Evolutionary conservation across 2,113 vertebrate species (phyloP), one percentile per base, ranked within the genome.

Genomic region (Catagonus wagneri): DNA sequence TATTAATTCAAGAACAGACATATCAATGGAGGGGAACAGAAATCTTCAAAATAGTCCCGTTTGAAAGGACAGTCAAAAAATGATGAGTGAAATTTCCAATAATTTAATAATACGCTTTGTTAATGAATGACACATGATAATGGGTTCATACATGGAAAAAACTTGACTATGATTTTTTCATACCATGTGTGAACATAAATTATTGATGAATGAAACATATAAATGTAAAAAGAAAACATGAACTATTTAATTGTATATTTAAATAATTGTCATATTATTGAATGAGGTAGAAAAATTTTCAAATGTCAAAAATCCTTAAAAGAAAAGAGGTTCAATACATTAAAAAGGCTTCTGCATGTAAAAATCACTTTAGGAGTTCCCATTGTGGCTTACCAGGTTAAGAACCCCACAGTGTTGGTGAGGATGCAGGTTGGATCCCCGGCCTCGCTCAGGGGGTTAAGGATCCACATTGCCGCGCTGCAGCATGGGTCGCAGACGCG

Each of bases 41-140:
- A 95, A 79, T n/a, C 5, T 34, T 69, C 92, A 71, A 95, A 71
- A 95, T 61, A 88, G 93, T 36, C 7, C 29, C 27, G 61, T 36
- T 90, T 58, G 78, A 90, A 96, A 86, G 11, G 14, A 27, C 84
- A 92, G 52, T 32, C 85, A 34, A 89, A n/a, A 81, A 68, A n/a
- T 80, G 14, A 69, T 39, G 72, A 78, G 23, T 72, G 78, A 81
- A 83, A 44, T 71, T 90, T 80, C 60, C 61, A 63, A 50, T 78
- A 80, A 91, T 86, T 89, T 86, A 75, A 32, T 61, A 74, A 7
- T 39, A 34, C 25, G 10, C 6, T 19, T 92, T 65, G 15, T 44
- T 79, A 52, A 85, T 91, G 91, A 88, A 85, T 68, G 74, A 0
- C 16, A 34, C 36, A 20, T 52, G 13, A 36, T 58, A 78, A 76